Base-by-base conservation (phyloP, 1,140 invertebrate genomes). In the Panagrolaimus sp. region DNA sequence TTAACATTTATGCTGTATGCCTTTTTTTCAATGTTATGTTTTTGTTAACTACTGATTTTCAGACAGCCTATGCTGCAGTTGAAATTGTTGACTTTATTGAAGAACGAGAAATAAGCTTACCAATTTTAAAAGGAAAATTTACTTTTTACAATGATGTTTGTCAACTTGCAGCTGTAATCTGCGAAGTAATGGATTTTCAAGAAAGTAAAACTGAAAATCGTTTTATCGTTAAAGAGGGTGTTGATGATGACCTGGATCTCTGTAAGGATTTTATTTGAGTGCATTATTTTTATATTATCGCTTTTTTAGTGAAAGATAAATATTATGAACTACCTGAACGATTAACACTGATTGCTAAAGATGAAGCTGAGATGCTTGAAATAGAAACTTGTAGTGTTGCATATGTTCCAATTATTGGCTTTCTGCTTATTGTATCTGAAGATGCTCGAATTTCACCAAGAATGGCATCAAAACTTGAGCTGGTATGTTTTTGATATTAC, bases 331-430 rank as follows among this genome's bases (percentile, higher is more conserved):
- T 82, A 23, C 75, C 79, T 5, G 68, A 74, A 23, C 14, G 69
- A 7, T 48, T 82, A 23, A 83, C 81, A 9, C 11, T 45, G 23
- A 64, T 82, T 25, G 80, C 81, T n/a, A 43, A 63, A 44, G 44
- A 71, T 27, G 81, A 82, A 66, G 57, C 68, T n/a, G 42, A 64
- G n/a, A 66, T 66, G 16, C 65, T 77, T 25, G 47, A 43, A 7
- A 64, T 79, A 11, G 65, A 63, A 9, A n/a, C 71, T 11, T 83
- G 78, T 42, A 68, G 61, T 43, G 74, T 82, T 47, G 78, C 65
- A 13, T 82, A 82, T 63, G 46, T 82, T 31, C 80, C 80, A 20
- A 78, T 82, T 25, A 68, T 82, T 46, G 79, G 79, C n/a, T 81
- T 78, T 53, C 47, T 81, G 44, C 51, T 82, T 11, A 64, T 73